A percentile compares a stretch with the other conserved stretches of the same genome.
Conservation (phyloP, 2,113 vertebrate species). For the Andinoacara biseriatus region DNA sequence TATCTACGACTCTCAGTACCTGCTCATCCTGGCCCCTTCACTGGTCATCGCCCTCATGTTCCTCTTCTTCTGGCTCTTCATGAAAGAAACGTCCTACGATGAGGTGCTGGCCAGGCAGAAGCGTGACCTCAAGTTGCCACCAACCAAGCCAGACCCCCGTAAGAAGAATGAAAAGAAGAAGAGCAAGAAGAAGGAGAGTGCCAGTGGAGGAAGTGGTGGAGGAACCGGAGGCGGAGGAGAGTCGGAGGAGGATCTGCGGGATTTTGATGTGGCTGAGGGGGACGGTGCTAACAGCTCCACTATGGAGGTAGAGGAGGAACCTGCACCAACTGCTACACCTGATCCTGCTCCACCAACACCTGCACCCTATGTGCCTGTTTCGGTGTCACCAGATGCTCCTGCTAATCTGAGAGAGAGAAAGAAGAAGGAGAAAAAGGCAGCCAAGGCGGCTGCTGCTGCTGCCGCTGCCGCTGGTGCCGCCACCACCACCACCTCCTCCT, state of each 20-base stretch:
- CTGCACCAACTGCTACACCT: conserved; percentile 40
- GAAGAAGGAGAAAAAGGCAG: conserved; percentile 92
- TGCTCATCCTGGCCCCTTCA: conserved; percentile 92
- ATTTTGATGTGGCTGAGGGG: conserved; percentile 87
- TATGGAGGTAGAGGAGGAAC: conserved; percentile 80
- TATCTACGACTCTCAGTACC: conserved; percentile 95
- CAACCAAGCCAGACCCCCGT: conserved; percentile 86
- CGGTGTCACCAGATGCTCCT: conserved; percentile 74
- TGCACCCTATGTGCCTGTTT: conserved; percentile 54
- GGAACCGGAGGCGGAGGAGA: conserved; percentile 83
- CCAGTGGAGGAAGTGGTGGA: conserved; percentile 78
- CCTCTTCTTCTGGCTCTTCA: conserved; percentile 99
- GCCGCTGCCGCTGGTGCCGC: conserved; percentile 28
- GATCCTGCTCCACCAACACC: conserved; percentile 51
- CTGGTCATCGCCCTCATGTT: conserved; percentile 94
- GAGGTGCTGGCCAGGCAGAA: conserved; percentile 95
- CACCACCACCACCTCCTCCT: rapidly evolving
- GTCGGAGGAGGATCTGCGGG: conserved; percentile 89
- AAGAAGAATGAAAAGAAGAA: conserved; percentile 97
- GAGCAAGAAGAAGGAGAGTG: conserved; percentile 93
- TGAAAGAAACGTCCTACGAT: conserved; percentile 98
- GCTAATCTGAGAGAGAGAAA: conserved; percentile 86
- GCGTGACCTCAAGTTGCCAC: conserved; percentile 88
- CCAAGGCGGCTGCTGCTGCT: conserved; percentile 42
- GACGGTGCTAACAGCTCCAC: conserved; percentile 79